Conservation (phyloP, 1,140 invertebrate genomes). For the Charaxes varanes region DNA sequence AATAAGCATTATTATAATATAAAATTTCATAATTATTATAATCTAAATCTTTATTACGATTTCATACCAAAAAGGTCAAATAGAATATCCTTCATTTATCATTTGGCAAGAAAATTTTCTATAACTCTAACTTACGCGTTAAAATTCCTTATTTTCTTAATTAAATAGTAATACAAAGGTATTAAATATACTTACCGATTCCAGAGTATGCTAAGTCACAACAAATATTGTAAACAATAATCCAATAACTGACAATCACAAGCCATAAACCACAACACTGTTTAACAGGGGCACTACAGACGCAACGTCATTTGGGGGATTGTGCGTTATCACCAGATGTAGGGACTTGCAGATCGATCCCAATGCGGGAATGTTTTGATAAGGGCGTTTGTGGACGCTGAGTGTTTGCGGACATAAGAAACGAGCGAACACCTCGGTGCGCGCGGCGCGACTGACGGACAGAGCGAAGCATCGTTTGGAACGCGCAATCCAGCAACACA, state of each 20-base stretch:
- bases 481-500: conserved; percentile 8
- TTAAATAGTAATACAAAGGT: too few relatives aligned
- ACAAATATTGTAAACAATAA: conserved; percentile 29
- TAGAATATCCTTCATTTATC: too few relatives aligned
- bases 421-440: conserved; percentile 33
- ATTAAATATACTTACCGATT: conserved; percentile 5
- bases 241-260: conserved; percentile 42
- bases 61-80: too few relatives aligned
- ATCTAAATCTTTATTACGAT: too few relatives aligned
- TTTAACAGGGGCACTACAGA: conserved; percentile 33
- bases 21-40: too few relatives aligned
- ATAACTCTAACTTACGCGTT: too few relatives aligned
- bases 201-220: conserved; percentile 14
- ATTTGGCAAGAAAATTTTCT: too few relatives aligned
- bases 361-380: conserved; percentile 53
- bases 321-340: conserved; percentile 47
- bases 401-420: conserved; percentile 19
- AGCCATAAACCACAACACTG: conserved; percentile 51
- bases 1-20: too few relatives aligned
- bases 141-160: too few relatives aligned
- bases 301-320: conserved; percentile 41
- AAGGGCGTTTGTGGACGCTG: conserved; percentile 34
- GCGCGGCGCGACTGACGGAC: conserved; percentile 48
- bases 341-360: conserved; percentile 55
- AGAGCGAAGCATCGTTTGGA: conserved; percentile 5